A percentile compares a stretch with the other conserved stretches of the same genome.
Evolutionary conservation across 2,797 vertebrate genomes (phyloP).

Genomic region (Meriones psammophilus): DNA sequence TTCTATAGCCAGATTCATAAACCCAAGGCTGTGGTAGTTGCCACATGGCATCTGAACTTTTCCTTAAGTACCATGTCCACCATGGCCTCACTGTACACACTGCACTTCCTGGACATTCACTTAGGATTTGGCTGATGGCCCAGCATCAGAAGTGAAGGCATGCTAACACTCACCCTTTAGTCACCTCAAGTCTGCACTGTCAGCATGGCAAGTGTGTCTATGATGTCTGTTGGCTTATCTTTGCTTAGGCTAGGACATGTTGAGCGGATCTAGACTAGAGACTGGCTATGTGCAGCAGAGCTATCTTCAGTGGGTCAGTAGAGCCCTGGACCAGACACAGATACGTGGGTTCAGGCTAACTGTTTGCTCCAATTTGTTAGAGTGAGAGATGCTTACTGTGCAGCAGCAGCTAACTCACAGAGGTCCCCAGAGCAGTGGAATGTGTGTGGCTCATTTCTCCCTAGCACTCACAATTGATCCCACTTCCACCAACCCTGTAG

Average conservation of each 20-base stretch:
- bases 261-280: too few species aligned
- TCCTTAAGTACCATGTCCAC: accelerated
- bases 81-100: accelerated
- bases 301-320: not conserved
- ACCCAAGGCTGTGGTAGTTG: not conserved
- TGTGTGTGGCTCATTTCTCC: not conserved
- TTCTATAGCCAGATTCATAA: not conserved
- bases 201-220: not conserved
- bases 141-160: accelerated
- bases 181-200: not conserved
- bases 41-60: accelerated
- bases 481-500: not conserved
- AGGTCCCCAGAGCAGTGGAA: accelerated
- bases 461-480: not conserved
- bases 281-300: not conserved
- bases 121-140: not conserved
- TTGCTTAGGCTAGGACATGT: too few species aligned
- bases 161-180: not conserved
- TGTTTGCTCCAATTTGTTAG: not conserved
- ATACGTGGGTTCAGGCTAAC: accelerated
- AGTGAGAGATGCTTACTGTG: not conserved
- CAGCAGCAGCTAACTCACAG: not conserved
- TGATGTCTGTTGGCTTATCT: not conserved
- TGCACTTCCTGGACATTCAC: accelerated
- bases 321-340: not conserved